A percentile compares a stretch with the other conserved stretches of the same genome.
Evolutionary conservation across 2,797 vertebrate genomes (phyloP).

Genomic region (Enteromius mattozi): DNA sequence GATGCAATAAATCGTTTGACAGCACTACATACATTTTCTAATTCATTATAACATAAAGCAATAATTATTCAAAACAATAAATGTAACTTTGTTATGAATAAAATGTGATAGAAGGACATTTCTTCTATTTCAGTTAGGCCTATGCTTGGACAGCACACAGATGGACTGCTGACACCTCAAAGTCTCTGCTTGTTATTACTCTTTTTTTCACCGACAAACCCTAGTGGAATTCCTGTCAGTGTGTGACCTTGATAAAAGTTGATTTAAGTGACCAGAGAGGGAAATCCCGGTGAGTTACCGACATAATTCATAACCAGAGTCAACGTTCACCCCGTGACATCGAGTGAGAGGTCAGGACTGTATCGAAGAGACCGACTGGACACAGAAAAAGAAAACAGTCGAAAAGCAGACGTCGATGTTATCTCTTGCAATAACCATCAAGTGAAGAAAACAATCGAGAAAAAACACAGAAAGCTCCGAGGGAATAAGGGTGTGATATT

Average conservation of each 20-base stretch:
- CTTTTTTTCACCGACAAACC: slow-evolving; percentile 31
- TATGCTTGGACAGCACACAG: background rate
- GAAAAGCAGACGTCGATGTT: slow-evolving; percentile 35
- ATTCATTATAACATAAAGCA: background rate
- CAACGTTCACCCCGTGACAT: slow-evolving; percentile 30
- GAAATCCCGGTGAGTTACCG: slow-evolving; percentile 42
- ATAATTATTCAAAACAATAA: background rate
- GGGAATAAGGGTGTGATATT: slow-evolving; percentile 25
- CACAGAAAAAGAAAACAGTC: slow-evolving; percentile 38
- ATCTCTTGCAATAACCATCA: slow-evolving; percentile 45
- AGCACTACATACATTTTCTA: background rate
- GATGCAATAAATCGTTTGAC: too few species aligned
- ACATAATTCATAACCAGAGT: slow-evolving; percentile 43
- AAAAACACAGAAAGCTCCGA: slow-evolving; percentile 33
- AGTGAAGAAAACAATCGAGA: slow-evolving; percentile 52
- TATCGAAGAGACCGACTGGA: slow-evolving; percentile 22
- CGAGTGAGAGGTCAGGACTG: slow-evolving; percentile 11
- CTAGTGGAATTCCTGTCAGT: slow-evolving; percentile 44
- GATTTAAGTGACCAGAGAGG: slow-evolving; percentile 53
- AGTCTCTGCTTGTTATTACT: slow-evolving; percentile 42
- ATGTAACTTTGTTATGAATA: background rate
- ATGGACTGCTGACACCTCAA: slow-evolving; percentile 14
- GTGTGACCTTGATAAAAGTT: slow-evolving; percentile 53
- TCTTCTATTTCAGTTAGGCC: background rate
- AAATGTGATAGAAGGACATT: background rate